These are phyloP conservation scores for Coboldia fuscipes DNA, from an alignment of 1,140 invertebrate genomes.

Conservation along the genomic window DNA sequence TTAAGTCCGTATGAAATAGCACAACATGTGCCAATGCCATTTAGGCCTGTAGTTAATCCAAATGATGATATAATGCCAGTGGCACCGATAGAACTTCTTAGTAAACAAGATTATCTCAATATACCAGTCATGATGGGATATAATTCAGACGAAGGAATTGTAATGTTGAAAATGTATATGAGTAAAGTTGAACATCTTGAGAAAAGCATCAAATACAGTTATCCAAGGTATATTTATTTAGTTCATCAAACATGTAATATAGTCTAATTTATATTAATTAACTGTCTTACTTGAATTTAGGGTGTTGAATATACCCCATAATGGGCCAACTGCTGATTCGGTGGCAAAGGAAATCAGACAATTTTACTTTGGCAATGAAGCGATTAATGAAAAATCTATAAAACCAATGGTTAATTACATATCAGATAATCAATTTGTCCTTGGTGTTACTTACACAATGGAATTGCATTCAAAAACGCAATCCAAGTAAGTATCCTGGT, in stretches of 20 bases:
- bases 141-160: constrained; percentile 13
- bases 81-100: constrained; percentile 9
- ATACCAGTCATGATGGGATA: constrained; percentile 16
- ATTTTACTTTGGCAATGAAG: constrained; percentile 13
- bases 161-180: constrained; percentile 8
- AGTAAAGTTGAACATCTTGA: constrained; percentile 10
- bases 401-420: constrained; percentile 11
- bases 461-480: constrained; percentile 12
- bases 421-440: constrained; percentile 12
- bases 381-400: constrained; percentile 6
- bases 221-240: constrained; percentile 9
- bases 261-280: no score
- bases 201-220: constrained; percentile 10
- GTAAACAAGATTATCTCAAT: constrained; percentile 6
- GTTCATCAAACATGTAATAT: no score
- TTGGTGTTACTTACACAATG: constrained; percentile 10
- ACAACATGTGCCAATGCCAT: constrained; percentile 11
- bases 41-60: constrained; percentile 15
- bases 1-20: constrained; percentile 12
- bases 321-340: constrained; percentile 4
- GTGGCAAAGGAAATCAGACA: constrained; percentile 10
- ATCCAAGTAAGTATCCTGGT: background rate
- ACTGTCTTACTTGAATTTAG: background rate
- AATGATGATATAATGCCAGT: constrained; percentile 10
- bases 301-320: background rate